phyloP scores from a whole-genome alignment of 2,113 vertebrate genomes.

The Phycodurus eques region DNA sequence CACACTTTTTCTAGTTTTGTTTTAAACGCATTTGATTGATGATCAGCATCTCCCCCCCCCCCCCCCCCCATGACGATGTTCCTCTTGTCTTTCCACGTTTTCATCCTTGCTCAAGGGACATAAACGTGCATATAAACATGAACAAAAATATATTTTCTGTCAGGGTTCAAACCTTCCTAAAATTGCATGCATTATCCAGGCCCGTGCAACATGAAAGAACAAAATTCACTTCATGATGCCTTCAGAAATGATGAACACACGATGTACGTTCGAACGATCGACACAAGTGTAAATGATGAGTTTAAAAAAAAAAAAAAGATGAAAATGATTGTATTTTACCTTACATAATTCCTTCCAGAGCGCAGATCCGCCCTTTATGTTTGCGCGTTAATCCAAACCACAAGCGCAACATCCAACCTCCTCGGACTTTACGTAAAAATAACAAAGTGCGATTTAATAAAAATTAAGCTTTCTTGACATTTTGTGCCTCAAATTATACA shows the following conservation, averaged over 20 bases:
- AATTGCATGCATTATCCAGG: background rate
- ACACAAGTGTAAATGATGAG: background rate
- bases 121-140: background rate
- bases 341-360: constrained; percentile 74
- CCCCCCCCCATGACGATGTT: background rate
- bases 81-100: background rate
- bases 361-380: constrained; percentile 54
- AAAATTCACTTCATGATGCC: background rate
- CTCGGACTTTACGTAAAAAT: constrained; percentile 27
- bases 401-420: constrained; percentile 47
- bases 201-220: background rate
- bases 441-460: background rate
- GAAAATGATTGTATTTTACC: constrained; percentile 58
- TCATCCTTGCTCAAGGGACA: too few relatives aligned
- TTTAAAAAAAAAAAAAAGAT: background rate
- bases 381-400: constrained; percentile 66
- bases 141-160: background rate
- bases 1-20: background rate
- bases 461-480: background rate
- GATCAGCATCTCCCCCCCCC: background rate
- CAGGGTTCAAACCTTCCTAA: background rate
- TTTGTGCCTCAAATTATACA: background rate
- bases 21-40: background rate
- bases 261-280: background rate
- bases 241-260: background rate